Evolutionary conservation across 2,113 vertebrate genomes (phyloP).

Genomic region (Trinectes maculatus): DNA sequence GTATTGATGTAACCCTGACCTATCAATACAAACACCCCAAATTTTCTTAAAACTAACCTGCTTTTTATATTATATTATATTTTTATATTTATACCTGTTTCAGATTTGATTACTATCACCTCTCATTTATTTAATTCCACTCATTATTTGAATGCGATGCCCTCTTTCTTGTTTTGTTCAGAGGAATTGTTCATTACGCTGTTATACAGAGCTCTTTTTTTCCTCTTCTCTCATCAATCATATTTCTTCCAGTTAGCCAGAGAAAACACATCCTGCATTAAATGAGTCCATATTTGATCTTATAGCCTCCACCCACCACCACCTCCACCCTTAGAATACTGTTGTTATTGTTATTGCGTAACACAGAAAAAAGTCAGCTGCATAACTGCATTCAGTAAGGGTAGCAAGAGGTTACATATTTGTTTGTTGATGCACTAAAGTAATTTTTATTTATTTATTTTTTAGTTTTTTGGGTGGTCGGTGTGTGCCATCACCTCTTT

Average conservation of each 20-base stretch:
- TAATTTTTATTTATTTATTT: background rate
- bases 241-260: conserved; percentile 34
- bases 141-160: conserved; percentile 4
- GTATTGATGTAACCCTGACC: background rate
- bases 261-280: conserved; percentile 31
- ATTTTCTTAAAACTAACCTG: conserved; percentile 12
- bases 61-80: too few relatives aligned
- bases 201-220: too few relatives aligned
- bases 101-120: conserved; percentile 7
- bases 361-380: background rate
- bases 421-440: background rate
- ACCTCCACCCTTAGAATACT: background rate
- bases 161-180: background rate
- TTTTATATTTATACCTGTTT: conserved; percentile 4
- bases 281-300: conserved; percentile 54
- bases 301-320: conserved; percentile 8
- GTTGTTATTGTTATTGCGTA: conserved; percentile 15
- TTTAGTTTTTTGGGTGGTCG: background rate
- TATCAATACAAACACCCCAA: background rate
- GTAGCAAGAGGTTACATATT: background rate
- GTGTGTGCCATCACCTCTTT: background rate
- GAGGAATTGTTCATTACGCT: too few relatives aligned
- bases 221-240: conserved; percentile 15
- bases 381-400: background rate
- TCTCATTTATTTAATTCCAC: background rate